Evolutionary conservation across 2,888 invertebrate species (phyloP), one percentile per base, ranked within the genome.

Genomic region (Microctonus brassicae): DNA sequence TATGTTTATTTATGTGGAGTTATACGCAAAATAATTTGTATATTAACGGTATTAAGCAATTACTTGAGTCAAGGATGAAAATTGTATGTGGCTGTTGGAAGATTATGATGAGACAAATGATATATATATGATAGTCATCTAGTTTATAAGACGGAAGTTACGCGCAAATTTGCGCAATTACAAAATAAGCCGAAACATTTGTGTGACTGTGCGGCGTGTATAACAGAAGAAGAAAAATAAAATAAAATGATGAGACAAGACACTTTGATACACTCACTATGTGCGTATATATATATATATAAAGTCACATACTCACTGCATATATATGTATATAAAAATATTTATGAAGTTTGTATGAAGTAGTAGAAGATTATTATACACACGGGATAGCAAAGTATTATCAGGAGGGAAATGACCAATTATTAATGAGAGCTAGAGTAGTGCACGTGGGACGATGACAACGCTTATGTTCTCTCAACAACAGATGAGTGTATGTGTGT

Each of bases 351-450:
- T 66, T 47, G 69, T 65, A 64, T 57, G 55, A 22, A 70, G 53
- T 70, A n/a, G n/a, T 72, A 22, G 20, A 67, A n/a, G 60, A 60
- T 53, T 47, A 57, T 60, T 53, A 53, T 69, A 69, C 57, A 22
- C 68, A 60, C 9, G 36, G 29, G 39, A 39, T 39, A 53, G 36
- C n/a, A 33, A 34, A 7, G 36, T 55, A 63, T 22, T 63, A 42
- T 61, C 55, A 69, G 70, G 77, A 76, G 79, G 79, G 79, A 79
- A 79, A 78, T 78, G 76, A 73, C 73, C 79, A 79, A 79, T 79
- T 79, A 78, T 77, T 76, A 74, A 75, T 70, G 73, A 76, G 73
- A 55, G 66, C 76, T 70, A 52, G 63, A n/a, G n/a, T n/a, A 72
- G 71, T 78, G 76, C 73, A 78, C 77, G 78, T 77, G 76, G 76